Conservation (phyloP, 2,797 vertebrate genomes). For the Euthynnus affinis region DNA sequence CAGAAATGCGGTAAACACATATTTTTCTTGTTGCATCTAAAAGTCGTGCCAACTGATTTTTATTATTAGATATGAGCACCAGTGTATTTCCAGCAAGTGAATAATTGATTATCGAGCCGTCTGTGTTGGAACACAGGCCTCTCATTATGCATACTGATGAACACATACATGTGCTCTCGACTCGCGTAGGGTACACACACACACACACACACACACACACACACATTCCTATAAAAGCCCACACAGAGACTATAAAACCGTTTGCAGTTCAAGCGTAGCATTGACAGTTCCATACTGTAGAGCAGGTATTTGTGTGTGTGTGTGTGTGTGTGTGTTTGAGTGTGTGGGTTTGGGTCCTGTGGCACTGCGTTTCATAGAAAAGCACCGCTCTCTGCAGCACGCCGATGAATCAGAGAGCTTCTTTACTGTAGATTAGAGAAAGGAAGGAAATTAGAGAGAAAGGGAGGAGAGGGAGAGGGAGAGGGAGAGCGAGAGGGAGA, state of each 20-base stretch:
- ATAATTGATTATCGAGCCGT: constrained; percentile 71
- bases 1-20: not conserved
- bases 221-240: constrained; percentile 13
- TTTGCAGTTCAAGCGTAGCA: not conserved
- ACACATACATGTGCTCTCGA: constrained; percentile 38
- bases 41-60: constrained; percentile 24
- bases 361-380: not conserved
- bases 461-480: not conserved
- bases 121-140: constrained; percentile 49
- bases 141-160: constrained; percentile 54
- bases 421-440: constrained; percentile 63
- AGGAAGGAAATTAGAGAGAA: constrained; percentile 50
- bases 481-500: constrained; percentile 29
- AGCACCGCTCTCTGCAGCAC: constrained; percentile 16
- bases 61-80: constrained; percentile 46
- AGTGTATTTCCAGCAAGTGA: constrained; percentile 53
- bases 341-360: constrained; percentile 22
- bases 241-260: constrained; percentile 33
- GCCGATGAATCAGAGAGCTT: constrained; percentile 31
- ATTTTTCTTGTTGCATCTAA: constrained; percentile 1
- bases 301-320: constrained; percentile 3
- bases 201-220: constrained; percentile 1
- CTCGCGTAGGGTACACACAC: not conserved
- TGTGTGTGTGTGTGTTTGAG: constrained; percentile 16
- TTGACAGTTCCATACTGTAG: not conserved